phyloP scores from a whole-genome alignment of 2,888 invertebrate genomes.

The Lepeophtheirus nordmannii region DNA sequence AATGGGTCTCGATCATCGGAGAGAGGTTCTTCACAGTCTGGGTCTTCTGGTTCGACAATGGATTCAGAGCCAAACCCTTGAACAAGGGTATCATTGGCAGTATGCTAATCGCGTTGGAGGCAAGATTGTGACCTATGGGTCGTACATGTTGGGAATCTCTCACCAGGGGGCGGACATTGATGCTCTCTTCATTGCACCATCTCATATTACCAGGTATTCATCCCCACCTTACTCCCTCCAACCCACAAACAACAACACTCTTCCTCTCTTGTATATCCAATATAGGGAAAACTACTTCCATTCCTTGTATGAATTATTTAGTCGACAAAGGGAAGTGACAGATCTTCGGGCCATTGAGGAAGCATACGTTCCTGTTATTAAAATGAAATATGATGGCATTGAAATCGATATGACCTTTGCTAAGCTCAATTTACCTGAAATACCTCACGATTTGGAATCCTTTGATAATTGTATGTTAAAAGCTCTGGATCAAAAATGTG shows the following conservation, averaged over 20 bases:
- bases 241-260: no score
- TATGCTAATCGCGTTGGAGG: slow-evolving; percentile 9
- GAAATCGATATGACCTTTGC: slow-evolving; percentile 23
- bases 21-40: slow-evolving; percentile 12
- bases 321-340: slow-evolving; percentile 13
- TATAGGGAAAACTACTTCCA: slow-evolving; percentile 17
- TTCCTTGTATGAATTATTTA: slow-evolving; percentile 9
- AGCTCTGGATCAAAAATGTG: slow-evolving; percentile 12
- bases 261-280: neutral
- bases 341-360: slow-evolving; percentile 21
- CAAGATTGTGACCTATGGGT: slow-evolving; percentile 19
- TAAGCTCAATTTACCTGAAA: slow-evolving; percentile 4
- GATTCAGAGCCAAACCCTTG: slow-evolving; percentile 16
- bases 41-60: slow-evolving; percentile 15
- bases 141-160: slow-evolving; percentile 23
- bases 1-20: slow-evolving; percentile 9
- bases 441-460: slow-evolving; percentile 3
- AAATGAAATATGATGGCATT: slow-evolving; percentile 10
- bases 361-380: slow-evolving; percentile 20
- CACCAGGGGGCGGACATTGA: slow-evolving; percentile 23
- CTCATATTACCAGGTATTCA: slow-evolving; percentile 11
- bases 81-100: slow-evolving; percentile 12
- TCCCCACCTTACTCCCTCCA: no score
- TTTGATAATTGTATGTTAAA: slow-evolving; percentile 1
- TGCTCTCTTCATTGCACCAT: slow-evolving; percentile 18